Evolutionary conservation across 2,797 vertebrate genomes (phyloP), one percentile per base, ranked within the genome.

Genomic region (Gambelia wislizenii): DNA sequence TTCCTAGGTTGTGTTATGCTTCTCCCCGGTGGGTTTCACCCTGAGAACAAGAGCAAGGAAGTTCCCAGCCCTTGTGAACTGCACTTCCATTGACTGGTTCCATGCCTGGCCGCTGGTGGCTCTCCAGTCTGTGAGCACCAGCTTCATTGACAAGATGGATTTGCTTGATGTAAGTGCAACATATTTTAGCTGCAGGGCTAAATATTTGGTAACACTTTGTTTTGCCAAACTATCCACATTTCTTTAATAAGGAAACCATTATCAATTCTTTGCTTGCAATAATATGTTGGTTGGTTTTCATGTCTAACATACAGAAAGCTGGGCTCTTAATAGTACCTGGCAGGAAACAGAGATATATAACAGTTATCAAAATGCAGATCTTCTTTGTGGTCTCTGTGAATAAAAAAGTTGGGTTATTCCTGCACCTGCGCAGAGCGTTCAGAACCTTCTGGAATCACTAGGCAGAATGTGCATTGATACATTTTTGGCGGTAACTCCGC

Each of bases 11-110:
- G 96, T 98, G 42, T 92, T 98, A 61, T 98, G 97, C 92, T 97
- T 98, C 94, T 98, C 97, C 16, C 97, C 97, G 0, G 97, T 97
- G 44, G 96, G 96, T 79, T 98, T 98, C 94, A 97, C 97, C 0
- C 91, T 98, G 86, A 95, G 96, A 39, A 96, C 92, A 44, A 97
- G 97, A 89, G 95, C 94, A 0, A 93, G 96, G 14, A 98, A 97
- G 93, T 97, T 97, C 94, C 97, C 97, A 0, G 97, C 97, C 39
- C 93, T 97, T 75, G 96, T 98, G 85, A 97, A 96, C 72, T 97
- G 97, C 84, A 96, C 95, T 0, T 92, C 96, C 42, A 96, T 96
- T 80, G 85, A 97, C 91, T 97, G 96, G 97, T 97, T 98, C 88
- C 96, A 95, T 84, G 79, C 93, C 0, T 98, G 96, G 96, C 96